Conservation (phyloP, 2,797 vertebrate species). For the Nannoperca australis region DNA sequence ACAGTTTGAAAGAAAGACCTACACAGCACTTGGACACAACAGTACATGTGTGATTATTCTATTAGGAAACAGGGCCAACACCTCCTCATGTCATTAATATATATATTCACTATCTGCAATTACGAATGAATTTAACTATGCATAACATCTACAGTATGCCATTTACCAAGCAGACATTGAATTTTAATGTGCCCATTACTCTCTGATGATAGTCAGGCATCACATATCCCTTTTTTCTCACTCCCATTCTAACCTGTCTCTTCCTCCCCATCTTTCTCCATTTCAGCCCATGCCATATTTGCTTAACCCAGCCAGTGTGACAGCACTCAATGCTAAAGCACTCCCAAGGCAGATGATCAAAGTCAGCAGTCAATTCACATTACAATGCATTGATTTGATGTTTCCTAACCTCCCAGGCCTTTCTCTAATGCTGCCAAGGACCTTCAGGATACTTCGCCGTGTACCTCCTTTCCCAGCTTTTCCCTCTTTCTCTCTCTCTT, state of each 20-base stretch:
- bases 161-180: constrained; percentile 68
- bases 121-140: constrained; percentile 70
- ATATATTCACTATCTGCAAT: constrained; percentile 51
- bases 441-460: constrained; percentile 81
- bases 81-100: constrained; percentile 31
- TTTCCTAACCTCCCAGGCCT: constrained; percentile 87
- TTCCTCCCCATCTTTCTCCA: constrained; percentile 64
- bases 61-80: constrained; percentile 19
- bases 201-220: constrained; percentile 70
- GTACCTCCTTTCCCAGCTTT: constrained; percentile 60
- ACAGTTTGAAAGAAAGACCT: constrained; percentile 23
- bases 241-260: constrained; percentile 69
- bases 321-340: constrained; percentile 88
- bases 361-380: constrained; percentile 90
- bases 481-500: constrained; percentile 27
- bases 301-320: constrained; percentile 85
- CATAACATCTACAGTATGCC: constrained; percentile 61
- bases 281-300: constrained; percentile 82
- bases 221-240: constrained; percentile 51
- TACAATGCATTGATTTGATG: constrained; percentile 88
- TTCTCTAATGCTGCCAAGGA: constrained; percentile 84
- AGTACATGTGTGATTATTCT: constrained; percentile 10
- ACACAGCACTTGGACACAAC: constrained; percentile 1
- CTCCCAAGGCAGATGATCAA: constrained; percentile 88
- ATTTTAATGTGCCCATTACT: constrained; percentile 80